These are phyloP conservation scores for Drosophila macrothrix DNA, from an alignment of 2,888 invertebrate species.

Conservation along the genomic window DNA sequence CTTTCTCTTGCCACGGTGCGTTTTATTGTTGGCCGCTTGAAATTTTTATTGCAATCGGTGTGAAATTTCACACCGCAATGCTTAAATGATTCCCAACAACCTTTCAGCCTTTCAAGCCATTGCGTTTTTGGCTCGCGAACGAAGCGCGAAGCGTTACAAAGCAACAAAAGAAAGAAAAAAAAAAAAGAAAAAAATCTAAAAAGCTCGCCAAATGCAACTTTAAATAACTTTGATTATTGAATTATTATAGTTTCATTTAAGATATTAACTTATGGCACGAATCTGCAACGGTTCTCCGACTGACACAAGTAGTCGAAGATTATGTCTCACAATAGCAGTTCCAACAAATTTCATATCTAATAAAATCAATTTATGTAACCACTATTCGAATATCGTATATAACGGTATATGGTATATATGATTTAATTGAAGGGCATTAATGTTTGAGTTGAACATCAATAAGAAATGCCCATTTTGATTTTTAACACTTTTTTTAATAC, in stretches of 20 bases:
- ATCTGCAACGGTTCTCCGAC: neutral
- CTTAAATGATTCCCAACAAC: slow-evolving; percentile 80
- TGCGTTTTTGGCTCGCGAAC: slow-evolving; percentile 44
- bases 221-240: neutral
- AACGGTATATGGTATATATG: neutral
- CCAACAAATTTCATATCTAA: neutral
- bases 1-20: slow-evolving; percentile 57
- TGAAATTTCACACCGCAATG: slow-evolving; percentile 85
- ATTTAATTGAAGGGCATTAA: neutral
- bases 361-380: neutral
- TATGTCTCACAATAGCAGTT: neutral
- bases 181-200: neutral
- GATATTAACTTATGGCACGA: neutral
- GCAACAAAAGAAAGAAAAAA: neutral
- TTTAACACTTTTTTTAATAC: neutral
- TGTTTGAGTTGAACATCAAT: too few species aligned
- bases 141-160: slow-evolving; percentile 15
- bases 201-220: neutral
- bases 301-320: neutral
- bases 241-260: neutral
- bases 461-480: too few species aligned
- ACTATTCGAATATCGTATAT: neutral
- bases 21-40: slow-evolving; percentile 68
- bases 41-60: slow-evolving; percentile 82
- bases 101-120: slow-evolving; percentile 24